A percentile compares a stretch with the other conserved stretches of the same genome.
Evolutionary conservation across 2,888 invertebrate genomes (phyloP).

Genomic region (Urechis unicinctus): DNA sequence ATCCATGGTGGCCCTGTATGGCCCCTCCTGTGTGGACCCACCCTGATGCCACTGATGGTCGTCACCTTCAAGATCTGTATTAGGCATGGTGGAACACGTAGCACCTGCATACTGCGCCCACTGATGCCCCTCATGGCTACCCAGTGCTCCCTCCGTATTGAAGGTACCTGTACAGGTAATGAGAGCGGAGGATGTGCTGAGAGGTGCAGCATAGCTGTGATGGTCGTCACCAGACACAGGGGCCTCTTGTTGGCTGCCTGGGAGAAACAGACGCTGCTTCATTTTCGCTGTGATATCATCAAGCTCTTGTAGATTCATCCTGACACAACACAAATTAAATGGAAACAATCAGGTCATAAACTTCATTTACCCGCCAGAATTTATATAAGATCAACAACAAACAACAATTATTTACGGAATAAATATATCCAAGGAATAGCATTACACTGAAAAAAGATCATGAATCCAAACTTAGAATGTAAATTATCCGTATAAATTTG

Average conservation of each 20-base stretch:
- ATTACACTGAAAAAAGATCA: too few species aligned
- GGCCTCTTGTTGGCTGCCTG: neutral
- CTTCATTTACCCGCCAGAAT: too few species aligned
- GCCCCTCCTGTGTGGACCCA: neutral
- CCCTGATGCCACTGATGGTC: neutral
- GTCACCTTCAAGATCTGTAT: neutral
- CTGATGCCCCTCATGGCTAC: neutral
- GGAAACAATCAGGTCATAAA: too few species aligned
- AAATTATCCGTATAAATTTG: too few species aligned
- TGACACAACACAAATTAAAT: slow-evolving; percentile 3
- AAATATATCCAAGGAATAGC: too few species aligned
- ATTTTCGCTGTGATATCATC: slow-evolving; percentile 14
- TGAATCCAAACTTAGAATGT: too few species aligned
- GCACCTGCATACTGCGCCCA: neutral
- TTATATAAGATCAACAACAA: too few species aligned
- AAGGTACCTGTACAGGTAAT: slow-evolving; percentile 2
- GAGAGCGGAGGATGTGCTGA: slow-evolving; percentile 3
- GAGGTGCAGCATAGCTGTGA: neutral
- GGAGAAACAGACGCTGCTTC: slow-evolving; percentile 8
- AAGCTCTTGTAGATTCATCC: slow-evolving; percentile 14
- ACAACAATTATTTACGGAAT: too few species aligned
- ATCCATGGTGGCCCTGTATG: too few species aligned
- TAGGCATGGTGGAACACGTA: neutral
- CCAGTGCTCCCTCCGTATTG: neutral
- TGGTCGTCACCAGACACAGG: neutral